Evolutionary conservation across 2,888 invertebrate species (phyloP).

Genomic region (Apeira syringaria): DNA sequence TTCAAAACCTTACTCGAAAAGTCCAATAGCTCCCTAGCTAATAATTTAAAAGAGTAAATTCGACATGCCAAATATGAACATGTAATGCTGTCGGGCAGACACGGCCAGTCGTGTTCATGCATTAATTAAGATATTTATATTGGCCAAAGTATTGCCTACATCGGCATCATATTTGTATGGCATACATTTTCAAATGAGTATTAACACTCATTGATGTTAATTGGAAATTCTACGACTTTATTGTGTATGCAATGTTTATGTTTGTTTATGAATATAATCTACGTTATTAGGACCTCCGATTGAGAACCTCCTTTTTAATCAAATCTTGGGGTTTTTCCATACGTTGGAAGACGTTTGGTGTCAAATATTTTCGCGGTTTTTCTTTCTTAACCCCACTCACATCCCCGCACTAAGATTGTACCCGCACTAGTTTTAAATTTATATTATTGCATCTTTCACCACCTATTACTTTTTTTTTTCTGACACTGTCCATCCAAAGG

Average conservation of each 20-base stretch:
- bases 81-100: conserved; percentile 46
- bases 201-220: conserved; percentile 15
- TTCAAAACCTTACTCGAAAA: conserved; percentile 1
- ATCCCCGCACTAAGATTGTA: too few species aligned
- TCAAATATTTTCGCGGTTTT: too few species aligned
- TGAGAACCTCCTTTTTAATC: too few species aligned
- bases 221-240: conserved; percentile 13
- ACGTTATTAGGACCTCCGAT: background rate
- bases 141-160: conserved; percentile 22
- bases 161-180: conserved; percentile 19
- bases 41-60: conserved; percentile 29
- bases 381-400: too few species aligned
- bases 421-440: too few species aligned
- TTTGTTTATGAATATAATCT: conserved; percentile 5
- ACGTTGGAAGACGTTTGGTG: too few species aligned
- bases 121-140: conserved; percentile 57
- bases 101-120: conserved; percentile 60
- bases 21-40: conserved; percentile 3
- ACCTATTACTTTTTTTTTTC: too few species aligned
- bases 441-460: too few species aligned
- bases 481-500: too few species aligned
- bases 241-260: conserved; percentile 6
- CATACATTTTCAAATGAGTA: conserved; percentile 22
- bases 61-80: conserved; percentile 51
- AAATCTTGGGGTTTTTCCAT: too few species aligned